phyloP scores from a whole-genome alignment of 2,113 vertebrate genomes.

The Heterochromis multidens region DNA sequence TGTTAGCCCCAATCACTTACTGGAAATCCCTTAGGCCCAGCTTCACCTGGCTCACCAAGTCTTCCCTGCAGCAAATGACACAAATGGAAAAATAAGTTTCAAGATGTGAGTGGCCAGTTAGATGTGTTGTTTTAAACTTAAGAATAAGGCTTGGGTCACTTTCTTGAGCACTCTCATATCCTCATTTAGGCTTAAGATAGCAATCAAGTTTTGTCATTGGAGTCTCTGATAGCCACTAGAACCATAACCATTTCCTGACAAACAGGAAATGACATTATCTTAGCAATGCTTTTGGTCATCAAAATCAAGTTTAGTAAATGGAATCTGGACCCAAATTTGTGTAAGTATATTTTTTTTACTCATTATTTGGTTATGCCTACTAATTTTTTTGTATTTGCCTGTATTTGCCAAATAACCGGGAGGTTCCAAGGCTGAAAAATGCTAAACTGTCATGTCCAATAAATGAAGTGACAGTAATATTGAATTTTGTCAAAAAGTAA shows the following conservation, averaged over 20 bases:
- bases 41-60: slow-evolving; percentile 84
- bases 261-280: background rate
- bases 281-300: background rate
- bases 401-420: background rate
- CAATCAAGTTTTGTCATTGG: background rate
- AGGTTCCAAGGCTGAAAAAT: background rate
- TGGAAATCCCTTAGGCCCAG: slow-evolving; percentile 82
- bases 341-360: background rate
- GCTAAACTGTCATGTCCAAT: background rate
- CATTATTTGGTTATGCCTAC: background rate
- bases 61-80: slow-evolving; percentile 78
- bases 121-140: background rate
- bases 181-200: background rate
- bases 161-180: background rate
- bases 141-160: background rate
- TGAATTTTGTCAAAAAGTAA: background rate
- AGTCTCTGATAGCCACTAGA: background rate
- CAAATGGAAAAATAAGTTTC: background rate
- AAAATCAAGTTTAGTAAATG: background rate
- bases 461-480: background rate
- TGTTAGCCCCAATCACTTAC: slow-evolving; percentile 77
- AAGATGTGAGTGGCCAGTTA: background rate
- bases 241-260: background rate
- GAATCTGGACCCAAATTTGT: background rate
- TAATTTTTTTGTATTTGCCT: too few relatives aligned